Conservation (phyloP, 2,888 invertebrate species). For the Trachelus stipa region DNA sequence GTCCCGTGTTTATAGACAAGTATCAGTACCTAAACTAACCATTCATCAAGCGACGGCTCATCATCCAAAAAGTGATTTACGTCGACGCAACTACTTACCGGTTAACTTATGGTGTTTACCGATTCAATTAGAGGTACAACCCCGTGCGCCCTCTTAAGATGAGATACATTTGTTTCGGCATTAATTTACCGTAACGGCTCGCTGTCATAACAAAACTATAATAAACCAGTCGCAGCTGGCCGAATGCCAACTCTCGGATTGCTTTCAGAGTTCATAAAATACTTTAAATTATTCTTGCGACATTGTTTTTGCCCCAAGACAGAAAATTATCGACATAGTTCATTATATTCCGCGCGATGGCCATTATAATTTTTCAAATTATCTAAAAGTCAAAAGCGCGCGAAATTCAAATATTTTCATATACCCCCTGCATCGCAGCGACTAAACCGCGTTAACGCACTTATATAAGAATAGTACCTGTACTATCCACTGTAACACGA, state of each 20-base stretch:
- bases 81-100: conserved; percentile 58
- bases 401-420: not conserved
- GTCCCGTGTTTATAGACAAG: not conserved
- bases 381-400: not conserved
- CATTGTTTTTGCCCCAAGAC: conserved; percentile 31
- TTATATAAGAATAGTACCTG: not conserved
- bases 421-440: not conserved
- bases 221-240: conserved; percentile 55
- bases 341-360: not conserved
- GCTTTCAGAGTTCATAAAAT: conserved; percentile 47
- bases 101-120: conserved; percentile 65
- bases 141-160: conserved; percentile 41
- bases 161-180: conserved; percentile 64
- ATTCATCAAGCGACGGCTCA: conserved; percentile 31
- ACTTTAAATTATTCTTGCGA: conserved; percentile 43
- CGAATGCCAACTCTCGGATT: conserved; percentile 32
- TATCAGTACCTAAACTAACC: not conserved
- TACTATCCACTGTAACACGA: not conserved
- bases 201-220: conserved; percentile 67
- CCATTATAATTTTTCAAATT: not conserved
- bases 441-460: not conserved
- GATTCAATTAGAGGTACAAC: conserved; percentile 63
- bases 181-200: conserved; percentile 63
- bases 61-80: conserved; percentile 56
- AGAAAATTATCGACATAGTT: not conserved